A percentile compares a stretch with the other conserved stretches of the same genome.
Evolutionary conservation across 2,113 vertebrate genomes (phyloP).

Genomic region (Otocyon megalotis): DNA sequence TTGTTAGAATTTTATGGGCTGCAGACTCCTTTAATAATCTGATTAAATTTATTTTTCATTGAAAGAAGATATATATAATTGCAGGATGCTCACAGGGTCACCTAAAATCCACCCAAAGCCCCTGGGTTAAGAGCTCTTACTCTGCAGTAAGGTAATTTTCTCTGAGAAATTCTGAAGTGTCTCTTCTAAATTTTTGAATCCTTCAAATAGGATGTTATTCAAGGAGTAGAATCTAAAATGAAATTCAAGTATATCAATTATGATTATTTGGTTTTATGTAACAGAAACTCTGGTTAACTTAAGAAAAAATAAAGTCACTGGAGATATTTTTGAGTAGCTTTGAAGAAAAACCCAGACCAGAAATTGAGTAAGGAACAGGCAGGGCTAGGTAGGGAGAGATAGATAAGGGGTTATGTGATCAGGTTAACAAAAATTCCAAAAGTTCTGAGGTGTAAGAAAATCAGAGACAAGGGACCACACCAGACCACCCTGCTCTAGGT

Average conservation of each 20-base stretch:
- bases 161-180: neutral
- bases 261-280: neutral
- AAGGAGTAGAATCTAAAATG: neutral
- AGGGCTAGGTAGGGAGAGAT: too few species aligned
- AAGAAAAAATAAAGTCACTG: neutral
- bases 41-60: neutral
- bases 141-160: neutral
- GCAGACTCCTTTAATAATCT: neutral
- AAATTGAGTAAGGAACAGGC: neutral
- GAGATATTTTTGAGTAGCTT: neutral
- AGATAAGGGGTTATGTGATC: too few species aligned
- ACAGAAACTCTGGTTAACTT: constrained; percentile 5
- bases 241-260: neutral
- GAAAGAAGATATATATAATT: neutral
- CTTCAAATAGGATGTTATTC: neutral
- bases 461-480: too few species aligned
- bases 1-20: neutral
- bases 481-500: too few species aligned
- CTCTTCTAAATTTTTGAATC: constrained; percentile 7
- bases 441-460: too few species aligned
- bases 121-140: neutral
- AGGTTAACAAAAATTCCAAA: too few species aligned
- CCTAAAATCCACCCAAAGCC: neutral
- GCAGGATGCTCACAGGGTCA: neutral
- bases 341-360: neutral